Conservation (phyloP, 2,797 vertebrate species). For the Peromyscus melanophrys region DNA sequence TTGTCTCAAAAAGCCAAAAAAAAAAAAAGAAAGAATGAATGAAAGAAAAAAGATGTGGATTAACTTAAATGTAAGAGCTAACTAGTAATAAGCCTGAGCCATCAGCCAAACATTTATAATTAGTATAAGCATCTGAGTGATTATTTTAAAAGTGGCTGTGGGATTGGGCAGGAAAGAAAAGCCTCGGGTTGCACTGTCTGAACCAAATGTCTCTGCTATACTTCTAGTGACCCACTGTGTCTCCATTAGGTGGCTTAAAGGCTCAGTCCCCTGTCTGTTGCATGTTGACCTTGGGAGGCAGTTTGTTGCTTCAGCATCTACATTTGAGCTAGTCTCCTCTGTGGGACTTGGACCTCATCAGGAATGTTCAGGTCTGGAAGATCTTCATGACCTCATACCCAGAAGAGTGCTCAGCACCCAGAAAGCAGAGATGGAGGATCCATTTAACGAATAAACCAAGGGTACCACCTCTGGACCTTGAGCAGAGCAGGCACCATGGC, state of each 20-base stretch:
- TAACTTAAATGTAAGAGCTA: no score
- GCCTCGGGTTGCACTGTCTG: no score
- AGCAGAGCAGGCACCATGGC: background rate
- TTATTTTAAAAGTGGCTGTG: no score
- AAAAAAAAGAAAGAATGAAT: no score
- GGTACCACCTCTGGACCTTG: accelerated
- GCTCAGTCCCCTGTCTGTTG: accelerated
- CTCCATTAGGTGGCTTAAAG: background rate
- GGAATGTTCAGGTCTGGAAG: background rate
- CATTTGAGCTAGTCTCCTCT: accelerated
- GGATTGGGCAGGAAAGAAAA: no score
- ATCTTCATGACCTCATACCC: accelerated
- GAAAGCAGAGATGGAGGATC: accelerated
- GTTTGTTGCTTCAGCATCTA: accelerated
- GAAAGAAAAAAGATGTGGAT: no score
- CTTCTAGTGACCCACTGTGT: accelerated
- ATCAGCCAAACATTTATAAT: no score
- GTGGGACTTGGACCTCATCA: accelerated
- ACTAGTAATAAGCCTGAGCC: no score
- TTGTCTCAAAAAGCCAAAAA: no score
- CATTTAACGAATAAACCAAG: background rate
- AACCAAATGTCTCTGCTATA: accelerated
- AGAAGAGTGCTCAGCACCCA: accelerated
- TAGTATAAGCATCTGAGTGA: no score
- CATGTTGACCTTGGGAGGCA: accelerated